These are phyloP conservation scores for Neomorphus geoffroyi DNA, from an alignment of 2,797 vertebrate genomes.

Conservation along the genomic window DNA sequence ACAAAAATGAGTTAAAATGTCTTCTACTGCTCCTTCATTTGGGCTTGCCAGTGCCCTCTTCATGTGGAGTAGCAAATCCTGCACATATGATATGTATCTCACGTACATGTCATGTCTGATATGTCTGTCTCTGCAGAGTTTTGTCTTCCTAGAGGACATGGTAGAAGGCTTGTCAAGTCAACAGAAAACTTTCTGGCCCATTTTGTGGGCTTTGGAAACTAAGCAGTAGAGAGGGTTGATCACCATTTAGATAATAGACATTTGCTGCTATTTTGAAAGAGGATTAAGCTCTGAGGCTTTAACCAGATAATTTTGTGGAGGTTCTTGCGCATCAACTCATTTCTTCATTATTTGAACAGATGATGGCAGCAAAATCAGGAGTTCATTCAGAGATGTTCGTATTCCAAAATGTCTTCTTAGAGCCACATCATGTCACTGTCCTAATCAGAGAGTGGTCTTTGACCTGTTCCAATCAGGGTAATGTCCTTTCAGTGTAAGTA, in stretches of 20 bases:
- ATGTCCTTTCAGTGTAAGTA: neutral
- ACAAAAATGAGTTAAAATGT: neutral
- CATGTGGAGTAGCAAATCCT: too few relatives aligned
- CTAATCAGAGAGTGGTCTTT: neutral
- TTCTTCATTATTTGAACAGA: constrained; percentile 33
- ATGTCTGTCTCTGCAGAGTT: neutral
- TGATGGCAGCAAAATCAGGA: constrained; percentile 59
- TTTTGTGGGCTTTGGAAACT: neutral
- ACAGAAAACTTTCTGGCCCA: neutral
- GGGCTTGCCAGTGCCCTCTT: neutral
- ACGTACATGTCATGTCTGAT: too few relatives aligned
- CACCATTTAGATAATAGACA: neutral
- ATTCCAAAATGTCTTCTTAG: neutral
- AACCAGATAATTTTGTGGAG: neutral
- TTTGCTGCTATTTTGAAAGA: neutral
- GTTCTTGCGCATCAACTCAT: neutral
- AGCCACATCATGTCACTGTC: neutral
- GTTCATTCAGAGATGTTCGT: neutral
- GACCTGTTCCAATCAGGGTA: neutral
- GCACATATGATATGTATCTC: too few relatives aligned
- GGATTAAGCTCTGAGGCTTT: neutral
- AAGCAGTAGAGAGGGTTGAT: neutral
- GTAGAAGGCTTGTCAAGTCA: neutral
- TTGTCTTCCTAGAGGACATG: neutral
- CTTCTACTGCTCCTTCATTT: neutral